Conservation (phyloP, 1,140 invertebrate genomes). For the Drosophila biarmipes region DNA sequence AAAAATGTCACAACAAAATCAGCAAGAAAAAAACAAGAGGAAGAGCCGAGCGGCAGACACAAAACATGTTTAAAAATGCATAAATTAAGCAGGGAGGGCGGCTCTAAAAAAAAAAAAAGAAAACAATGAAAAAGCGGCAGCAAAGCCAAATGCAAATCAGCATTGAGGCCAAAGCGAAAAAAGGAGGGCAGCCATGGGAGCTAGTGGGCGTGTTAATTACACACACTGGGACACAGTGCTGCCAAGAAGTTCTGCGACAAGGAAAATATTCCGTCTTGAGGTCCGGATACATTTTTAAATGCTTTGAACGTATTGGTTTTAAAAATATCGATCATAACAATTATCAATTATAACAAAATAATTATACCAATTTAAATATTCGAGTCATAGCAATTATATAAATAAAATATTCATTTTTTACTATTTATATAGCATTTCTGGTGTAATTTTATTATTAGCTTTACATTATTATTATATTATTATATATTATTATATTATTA, state of each 20-base stretch:
- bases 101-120: conserved; percentile 21
- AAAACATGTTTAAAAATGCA: conserved; percentile 78
- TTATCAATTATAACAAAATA: no score
- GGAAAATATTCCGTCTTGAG: background rate
- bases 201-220: conserved; percentile 62
- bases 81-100: conserved; percentile 55
- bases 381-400: no score
- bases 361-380: no score
- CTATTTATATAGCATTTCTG: no score
- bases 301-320: no score
- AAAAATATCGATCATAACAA: no score
- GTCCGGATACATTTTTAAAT: no score
- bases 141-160: conserved; percentile 64
- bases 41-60: conserved; percentile 31
- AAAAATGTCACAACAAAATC: conserved; percentile 51
- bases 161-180: conserved; percentile 33
- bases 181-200: conserved; percentile 38
- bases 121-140: conserved; percentile 45
- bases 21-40: conserved; percentile 8
- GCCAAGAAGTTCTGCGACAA: conserved; percentile 8
- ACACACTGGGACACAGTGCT: conserved; percentile 23
- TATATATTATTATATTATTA: no score
- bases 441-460: no score
- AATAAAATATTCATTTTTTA: no score
- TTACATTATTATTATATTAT: no score